phyloP scores from a whole-genome alignment of 1,140 invertebrate species.

The Plectus sambesii region DNA sequence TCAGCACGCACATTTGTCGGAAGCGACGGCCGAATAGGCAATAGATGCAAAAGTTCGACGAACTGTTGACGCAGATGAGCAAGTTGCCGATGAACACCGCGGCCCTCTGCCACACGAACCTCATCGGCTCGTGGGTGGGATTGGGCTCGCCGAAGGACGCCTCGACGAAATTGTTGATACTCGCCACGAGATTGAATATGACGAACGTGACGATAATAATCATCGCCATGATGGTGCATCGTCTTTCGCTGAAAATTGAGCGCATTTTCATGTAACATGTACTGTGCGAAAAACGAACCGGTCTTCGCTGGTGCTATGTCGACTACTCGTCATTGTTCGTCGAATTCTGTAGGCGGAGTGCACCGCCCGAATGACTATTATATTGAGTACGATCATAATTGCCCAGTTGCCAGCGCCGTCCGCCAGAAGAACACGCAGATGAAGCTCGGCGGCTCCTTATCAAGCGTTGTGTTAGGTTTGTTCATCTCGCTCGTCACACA shows the following conservation, averaged over 20 bases:
- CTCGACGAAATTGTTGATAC: slow-evolving; percentile 38
- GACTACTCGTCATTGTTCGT: slow-evolving; percentile 19
- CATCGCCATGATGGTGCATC: slow-evolving; percentile 43
- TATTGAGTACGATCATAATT: slow-evolving; percentile 39
- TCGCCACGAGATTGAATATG: slow-evolving; percentile 41
- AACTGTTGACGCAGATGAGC: slow-evolving; percentile 42
- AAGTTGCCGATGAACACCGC: slow-evolving; percentile 38
- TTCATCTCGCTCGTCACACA: no score
- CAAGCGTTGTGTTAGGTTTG: no score
- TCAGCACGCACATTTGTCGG: slow-evolving; percentile 23
- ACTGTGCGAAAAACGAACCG: slow-evolving; percentile 6
- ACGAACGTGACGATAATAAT: slow-evolving; percentile 38
- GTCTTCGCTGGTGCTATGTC: not conserved
- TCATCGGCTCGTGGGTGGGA: no score
- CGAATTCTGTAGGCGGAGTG: slow-evolving; percentile 33
- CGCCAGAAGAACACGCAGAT: no score
- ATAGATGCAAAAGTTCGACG: slow-evolving; percentile 26
- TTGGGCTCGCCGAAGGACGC: no score
- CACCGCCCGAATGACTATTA: slow-evolving; percentile 29
- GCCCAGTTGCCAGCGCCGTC: no score
- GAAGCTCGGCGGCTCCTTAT: no score
- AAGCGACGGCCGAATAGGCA: slow-evolving; percentile 22
- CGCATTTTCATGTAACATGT: not conserved
- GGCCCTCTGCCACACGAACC: slow-evolving; percentile 19
- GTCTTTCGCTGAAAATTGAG: slow-evolving; percentile 26